Evolutionary conservation across 92 coral and sea anemone genomes (phyloP), one percentile per base, ranked within the genome.

Genomic region (Epizoanthus stellaris): DNA sequence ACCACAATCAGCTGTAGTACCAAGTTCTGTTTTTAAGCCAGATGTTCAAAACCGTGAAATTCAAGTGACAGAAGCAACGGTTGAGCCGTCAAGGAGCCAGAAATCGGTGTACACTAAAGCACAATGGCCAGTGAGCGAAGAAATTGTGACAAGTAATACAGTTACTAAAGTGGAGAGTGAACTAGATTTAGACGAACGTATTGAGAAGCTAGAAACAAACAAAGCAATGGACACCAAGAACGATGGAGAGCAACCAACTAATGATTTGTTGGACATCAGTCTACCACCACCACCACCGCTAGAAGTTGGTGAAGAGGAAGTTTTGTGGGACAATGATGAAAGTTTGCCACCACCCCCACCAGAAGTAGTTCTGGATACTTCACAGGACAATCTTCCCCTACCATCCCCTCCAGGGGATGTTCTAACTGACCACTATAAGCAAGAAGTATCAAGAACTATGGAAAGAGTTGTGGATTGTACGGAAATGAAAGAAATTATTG

Each of bases 341-440:
- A 87, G 92, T 7, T 85, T 94, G 14, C 98, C 95, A 52, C 96
- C 96, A 54, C 98, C 95, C 15, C 98, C 98, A 47, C 98, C 98
- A 1, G 75, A 85, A 73, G 63, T 77, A 56, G 59, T 75, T 53
- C 53, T 81, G 36, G 84, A 81, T 79, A 89, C 90, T 17, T 92
- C 93, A 4, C 88, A 92, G 17, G 98, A 94, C 87, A 90, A 64
- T 91, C 76, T 94, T 53, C 98, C 98, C 75, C 62, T 94, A 13
- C 98, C 98, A 13, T 87, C 95, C 70, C 98, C 98, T 40, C 94
- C 98, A 62, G 83, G 81, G 86, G 93, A 94, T 61, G 91, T 88
- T 12, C 75, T 94, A n/a, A 0, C 72, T 3, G 14, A 43, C 21
- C 16, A 43, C 38, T 25, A 5, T 67, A 79, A 63, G 45, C 72